A percentile compares a stretch with the other conserved stretches of the same genome.
These are phyloP conservation scores for Todus mexicanus DNA, from an alignment of 2,797 vertebrate species.

Conservation along the genomic window DNA sequence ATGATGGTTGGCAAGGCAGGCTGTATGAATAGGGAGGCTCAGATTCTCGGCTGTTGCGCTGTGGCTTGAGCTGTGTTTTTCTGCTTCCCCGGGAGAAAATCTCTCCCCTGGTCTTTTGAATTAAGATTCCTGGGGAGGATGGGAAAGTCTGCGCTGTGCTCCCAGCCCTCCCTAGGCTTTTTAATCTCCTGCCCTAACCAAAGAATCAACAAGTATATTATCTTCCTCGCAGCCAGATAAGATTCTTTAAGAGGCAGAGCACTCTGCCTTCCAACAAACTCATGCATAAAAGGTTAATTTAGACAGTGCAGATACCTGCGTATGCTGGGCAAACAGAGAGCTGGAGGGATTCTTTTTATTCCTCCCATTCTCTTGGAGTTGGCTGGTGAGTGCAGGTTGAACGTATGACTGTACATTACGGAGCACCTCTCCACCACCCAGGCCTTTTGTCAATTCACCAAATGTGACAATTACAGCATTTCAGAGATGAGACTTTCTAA, in stretches of 20 bases:
- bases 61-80: neutral
- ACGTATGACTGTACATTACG: conserved; percentile 58
- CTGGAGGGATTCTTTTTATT: neutral
- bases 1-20: neutral
- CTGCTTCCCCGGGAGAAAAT: neutral
- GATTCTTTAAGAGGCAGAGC: neutral
- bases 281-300: conserved; percentile 36
- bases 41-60: neutral
- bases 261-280: conserved; percentile 18
- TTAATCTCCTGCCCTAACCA: neutral
- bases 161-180: neutral
- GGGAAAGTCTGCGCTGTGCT: neutral
- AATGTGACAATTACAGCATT: conserved; percentile 83
- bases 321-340: neutral
- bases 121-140: neutral
- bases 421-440: conserved; percentile 60
- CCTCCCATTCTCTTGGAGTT: conserved; percentile 18
- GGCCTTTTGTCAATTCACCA: conserved; percentile 76
- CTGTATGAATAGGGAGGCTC: neutral
- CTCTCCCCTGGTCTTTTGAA: neutral
- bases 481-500: conserved; percentile 85
- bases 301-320: neutral
- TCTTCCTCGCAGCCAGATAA: neutral
- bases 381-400: conserved; percentile 54
- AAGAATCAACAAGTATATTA: conserved; percentile 22